phyloP scores from a whole-genome alignment of 92 coral and sea anemone genomes.

The Actinernus sp. region DNA sequence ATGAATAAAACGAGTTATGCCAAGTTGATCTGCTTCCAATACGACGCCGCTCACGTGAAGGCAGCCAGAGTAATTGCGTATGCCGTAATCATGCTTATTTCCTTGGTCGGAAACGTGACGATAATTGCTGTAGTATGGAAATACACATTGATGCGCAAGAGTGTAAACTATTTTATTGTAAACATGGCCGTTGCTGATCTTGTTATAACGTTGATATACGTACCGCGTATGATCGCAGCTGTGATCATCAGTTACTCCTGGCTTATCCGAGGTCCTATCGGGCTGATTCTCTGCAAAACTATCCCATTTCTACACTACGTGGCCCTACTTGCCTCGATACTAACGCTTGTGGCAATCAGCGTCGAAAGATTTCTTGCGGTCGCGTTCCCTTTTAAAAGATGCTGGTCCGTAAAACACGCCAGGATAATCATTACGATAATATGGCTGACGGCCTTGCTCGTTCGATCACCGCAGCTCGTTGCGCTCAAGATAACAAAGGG shows the following conservation, averaged over 20 bases:
- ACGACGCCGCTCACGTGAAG: too few species aligned
- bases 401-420: background rate
- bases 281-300: conserved; percentile 6
- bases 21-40: too few species aligned
- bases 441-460: background rate
- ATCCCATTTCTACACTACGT: conserved; percentile 16
- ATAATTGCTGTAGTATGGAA: conserved; percentile 13
- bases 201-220: too few species aligned
- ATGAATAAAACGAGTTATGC: too few species aligned
- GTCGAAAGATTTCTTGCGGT: conserved; percentile 27
- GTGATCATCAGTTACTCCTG: background rate
- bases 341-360: conserved; percentile 12
- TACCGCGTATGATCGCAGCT: conserved; percentile 1
- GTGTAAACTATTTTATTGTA: conserved; percentile 21
- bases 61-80: too few species aligned
- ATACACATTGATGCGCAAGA: conserved; percentile 23
- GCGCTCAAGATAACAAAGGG: background rate
- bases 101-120: conserved; percentile 24
- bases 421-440: background rate
- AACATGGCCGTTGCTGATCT: conserved; percentile 37
- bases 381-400: conserved; percentile 14
- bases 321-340: conserved; percentile 7
- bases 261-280: conserved; percentile 5
- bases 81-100: conserved; percentile 2
- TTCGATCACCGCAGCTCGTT: background rate